Conservation (phyloP, 2,113 vertebrate genomes). For the Varanus salvator region DNA sequence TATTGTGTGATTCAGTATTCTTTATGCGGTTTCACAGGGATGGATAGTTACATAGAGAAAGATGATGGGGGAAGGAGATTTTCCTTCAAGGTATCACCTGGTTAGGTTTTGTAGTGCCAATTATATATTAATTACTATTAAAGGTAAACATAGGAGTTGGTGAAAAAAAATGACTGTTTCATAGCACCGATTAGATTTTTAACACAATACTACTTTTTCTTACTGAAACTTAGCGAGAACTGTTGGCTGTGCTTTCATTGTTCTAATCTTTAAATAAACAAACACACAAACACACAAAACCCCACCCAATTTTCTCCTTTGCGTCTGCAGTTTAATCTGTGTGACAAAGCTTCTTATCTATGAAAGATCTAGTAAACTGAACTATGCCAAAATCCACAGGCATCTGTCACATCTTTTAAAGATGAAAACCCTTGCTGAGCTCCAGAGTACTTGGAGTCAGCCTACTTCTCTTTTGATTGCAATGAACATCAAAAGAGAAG, state of each 20-base stretch:
- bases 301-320: background rate
- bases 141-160: background rate
- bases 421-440: background rate
- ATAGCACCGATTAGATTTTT: background rate
- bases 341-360: background rate
- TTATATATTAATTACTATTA: background rate
- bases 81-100: too few relatives aligned
- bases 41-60: too few relatives aligned
- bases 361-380: constrained; percentile 12
- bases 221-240: background rate
- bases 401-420: constrained; percentile 9
- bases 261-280: background rate
- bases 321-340: background rate
- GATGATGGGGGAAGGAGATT: too few relatives aligned
- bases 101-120: background rate
- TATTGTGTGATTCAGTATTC: background rate
- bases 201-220: background rate
- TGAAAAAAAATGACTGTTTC: background rate
- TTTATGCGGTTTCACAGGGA: background rate
- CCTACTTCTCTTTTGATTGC: background rate
- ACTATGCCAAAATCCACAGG: background rate
- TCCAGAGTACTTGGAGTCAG: background rate
- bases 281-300: background rate
- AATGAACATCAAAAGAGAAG: background rate
- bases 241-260: background rate